Evolutionary conservation across 2,888 invertebrate genomes (phyloP).

Genomic region (Venusia cambrica): DNA sequence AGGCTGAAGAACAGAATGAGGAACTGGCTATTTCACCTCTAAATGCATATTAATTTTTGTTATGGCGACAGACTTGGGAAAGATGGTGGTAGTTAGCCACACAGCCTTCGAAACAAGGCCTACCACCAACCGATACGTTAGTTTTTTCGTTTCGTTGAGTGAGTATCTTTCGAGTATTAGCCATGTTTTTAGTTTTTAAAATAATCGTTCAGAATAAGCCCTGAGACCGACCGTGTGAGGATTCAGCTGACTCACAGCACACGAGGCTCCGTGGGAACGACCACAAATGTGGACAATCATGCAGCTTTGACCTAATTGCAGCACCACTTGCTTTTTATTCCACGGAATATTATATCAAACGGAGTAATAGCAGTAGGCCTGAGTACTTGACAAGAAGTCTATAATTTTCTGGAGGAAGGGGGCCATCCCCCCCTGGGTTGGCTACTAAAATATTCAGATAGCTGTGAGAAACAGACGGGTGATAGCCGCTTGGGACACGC

Average conservation of each 20-base stretch:
- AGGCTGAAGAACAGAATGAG: no score
- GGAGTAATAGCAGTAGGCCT: slow-evolving; percentile 52
- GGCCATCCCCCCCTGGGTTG: no score
- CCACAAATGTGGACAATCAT: slow-evolving; percentile 53
- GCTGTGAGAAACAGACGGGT: slow-evolving; percentile 54
- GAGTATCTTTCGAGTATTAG: no score
- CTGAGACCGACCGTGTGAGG: slow-evolving; percentile 25
- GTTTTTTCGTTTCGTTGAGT: no score
- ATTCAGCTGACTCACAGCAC: slow-evolving; percentile 36
- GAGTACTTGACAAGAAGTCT: slow-evolving; percentile 49
- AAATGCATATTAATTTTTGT: no score
- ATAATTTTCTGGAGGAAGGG: slow-evolving; percentile 67
- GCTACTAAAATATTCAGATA: slow-evolving; percentile 69
- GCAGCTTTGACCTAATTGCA: slow-evolving; percentile 58
- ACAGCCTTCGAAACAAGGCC: no score
- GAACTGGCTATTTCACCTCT: no score
- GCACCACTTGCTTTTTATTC: slow-evolving; percentile 39
- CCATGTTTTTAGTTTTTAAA: no score
- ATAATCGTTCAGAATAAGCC: slow-evolving; percentile 1
- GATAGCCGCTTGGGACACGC: slow-evolving; percentile 34
- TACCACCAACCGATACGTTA: no score
- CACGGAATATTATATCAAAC: slow-evolving; percentile 50
- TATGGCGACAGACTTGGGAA: no score
- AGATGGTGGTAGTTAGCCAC: no score
- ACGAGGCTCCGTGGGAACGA: slow-evolving; percentile 45